Evolutionary conservation across 1,140 invertebrate species (phyloP).

Genomic region (Sycophaga agraensis): DNA sequence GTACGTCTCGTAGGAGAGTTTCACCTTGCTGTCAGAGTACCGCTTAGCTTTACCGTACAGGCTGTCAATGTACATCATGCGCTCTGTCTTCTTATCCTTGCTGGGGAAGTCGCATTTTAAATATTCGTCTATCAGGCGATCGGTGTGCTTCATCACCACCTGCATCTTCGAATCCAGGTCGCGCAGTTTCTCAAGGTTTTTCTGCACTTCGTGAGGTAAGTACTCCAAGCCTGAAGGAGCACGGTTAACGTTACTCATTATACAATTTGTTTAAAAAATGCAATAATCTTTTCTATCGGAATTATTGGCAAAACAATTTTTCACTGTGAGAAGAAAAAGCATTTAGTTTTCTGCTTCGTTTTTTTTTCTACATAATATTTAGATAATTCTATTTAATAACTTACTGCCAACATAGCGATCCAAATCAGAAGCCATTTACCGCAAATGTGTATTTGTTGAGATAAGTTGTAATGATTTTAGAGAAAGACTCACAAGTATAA

Average conservation of each 20-base stretch:
- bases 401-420: slow-evolving; percentile 1
- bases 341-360: too few species aligned
- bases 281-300: too few species aligned
- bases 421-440: slow-evolving; percentile 7
- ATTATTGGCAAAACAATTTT: too few species aligned
- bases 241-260: too few species aligned
- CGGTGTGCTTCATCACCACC: not conserved
- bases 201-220: not conserved
- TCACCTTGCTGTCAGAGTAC: not conserved
- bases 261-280: too few species aligned
- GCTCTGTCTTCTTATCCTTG: not conserved
- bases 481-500: too few species aligned
- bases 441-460: too few species aligned
- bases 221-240: not conserved
- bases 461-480: too few species aligned
- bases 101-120: not conserved
- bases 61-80: not conserved
- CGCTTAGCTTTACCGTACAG: not conserved
- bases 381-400: not conserved
- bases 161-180: not conserved
- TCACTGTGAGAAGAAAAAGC: too few species aligned
- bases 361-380: too few species aligned
- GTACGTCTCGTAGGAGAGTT: not conserved
- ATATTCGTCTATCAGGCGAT: not conserved
- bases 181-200: not conserved